These are phyloP conservation scores for Synodontis membranacea DNA, from an alignment of 2,113 vertebrate species.

Conservation along the genomic window DNA sequence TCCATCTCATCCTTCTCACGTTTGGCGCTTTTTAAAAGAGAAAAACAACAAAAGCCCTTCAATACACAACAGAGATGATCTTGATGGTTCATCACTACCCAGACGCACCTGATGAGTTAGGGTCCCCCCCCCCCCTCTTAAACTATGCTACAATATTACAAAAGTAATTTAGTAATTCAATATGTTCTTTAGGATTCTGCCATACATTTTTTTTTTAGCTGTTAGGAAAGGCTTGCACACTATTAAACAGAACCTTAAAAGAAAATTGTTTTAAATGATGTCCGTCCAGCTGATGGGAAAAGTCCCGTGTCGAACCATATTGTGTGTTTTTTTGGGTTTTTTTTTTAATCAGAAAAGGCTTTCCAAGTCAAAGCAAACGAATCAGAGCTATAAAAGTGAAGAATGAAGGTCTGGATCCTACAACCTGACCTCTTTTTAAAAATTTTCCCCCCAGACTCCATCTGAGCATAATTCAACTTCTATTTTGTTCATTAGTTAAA, in stretches of 20 bases:
- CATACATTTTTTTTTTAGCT: neutral
- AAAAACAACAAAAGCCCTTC: neutral
- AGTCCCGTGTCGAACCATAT: neutral
- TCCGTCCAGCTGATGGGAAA: neutral
- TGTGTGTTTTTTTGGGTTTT: no score
- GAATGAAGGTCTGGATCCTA: neutral
- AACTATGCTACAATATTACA: neutral
- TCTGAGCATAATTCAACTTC: neutral
- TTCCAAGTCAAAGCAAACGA: neutral
- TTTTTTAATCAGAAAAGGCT: neutral
- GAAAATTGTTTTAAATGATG: neutral
- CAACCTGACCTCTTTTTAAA: neutral
- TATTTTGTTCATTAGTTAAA: neutral
- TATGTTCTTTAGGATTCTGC: neutral
- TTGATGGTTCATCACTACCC: conserved; percentile 6
- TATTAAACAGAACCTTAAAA: neutral
- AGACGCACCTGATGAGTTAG: neutral
- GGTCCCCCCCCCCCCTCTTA: no score
- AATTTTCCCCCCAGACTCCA: neutral
- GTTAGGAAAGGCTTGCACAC: neutral
- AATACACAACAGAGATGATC: conserved; percentile 24
- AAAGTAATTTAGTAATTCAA: neutral
- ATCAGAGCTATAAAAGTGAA: neutral
- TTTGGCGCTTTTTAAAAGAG: neutral
- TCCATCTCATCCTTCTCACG: neutral